Conservation (phyloP, 2,888 invertebrate species). For the Steromphala cineraria region DNA sequence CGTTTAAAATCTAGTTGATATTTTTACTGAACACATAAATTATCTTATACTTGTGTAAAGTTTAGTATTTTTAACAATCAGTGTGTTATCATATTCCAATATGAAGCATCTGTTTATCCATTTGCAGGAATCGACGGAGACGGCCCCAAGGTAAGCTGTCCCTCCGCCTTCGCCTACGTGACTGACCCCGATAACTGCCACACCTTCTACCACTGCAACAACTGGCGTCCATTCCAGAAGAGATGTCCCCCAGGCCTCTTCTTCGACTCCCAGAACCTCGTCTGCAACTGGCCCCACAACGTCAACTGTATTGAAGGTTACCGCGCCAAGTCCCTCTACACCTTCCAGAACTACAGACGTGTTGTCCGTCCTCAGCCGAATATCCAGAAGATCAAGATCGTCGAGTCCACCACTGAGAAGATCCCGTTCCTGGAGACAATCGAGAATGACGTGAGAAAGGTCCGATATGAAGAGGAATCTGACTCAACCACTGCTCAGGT, state of each 20-base stretch:
- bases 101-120: not conserved
- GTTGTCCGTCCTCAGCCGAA: not conserved
- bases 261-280: slow-evolving; percentile 31
- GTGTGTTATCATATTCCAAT: too few relatives aligned
- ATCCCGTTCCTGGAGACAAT: slow-evolving; percentile 23
- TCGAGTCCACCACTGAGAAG: slow-evolving; percentile 8
- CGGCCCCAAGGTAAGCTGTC: slow-evolving; percentile 23
- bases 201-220: slow-evolving; percentile 42
- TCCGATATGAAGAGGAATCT: not conserved
- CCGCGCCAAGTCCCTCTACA: slow-evolving; percentile 27
- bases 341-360: slow-evolving; percentile 23
- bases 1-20: too few relatives aligned
- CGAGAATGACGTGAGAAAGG: slow-evolving; percentile 20
- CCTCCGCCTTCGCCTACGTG: slow-evolving; percentile 32
- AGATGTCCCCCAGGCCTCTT: slow-evolving; percentile 28
- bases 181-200: slow-evolving; percentile 35
- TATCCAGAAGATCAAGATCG: not conserved
- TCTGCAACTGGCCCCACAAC: slow-evolving; percentile 43
- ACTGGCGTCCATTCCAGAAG: slow-evolving; percentile 35
- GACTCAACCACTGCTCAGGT: slow-evolving; percentile 4
- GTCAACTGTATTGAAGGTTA: slow-evolving; percentile 39
- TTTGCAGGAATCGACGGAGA: not conserved
- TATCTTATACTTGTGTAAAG: too few relatives aligned
- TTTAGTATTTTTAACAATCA: too few relatives aligned
- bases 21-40: too few relatives aligned